Evolutionary conservation across 1,140 invertebrate genomes (phyloP), one percentile per base, ranked within the genome.

Genomic region (Monomorium pharaonis): DNA sequence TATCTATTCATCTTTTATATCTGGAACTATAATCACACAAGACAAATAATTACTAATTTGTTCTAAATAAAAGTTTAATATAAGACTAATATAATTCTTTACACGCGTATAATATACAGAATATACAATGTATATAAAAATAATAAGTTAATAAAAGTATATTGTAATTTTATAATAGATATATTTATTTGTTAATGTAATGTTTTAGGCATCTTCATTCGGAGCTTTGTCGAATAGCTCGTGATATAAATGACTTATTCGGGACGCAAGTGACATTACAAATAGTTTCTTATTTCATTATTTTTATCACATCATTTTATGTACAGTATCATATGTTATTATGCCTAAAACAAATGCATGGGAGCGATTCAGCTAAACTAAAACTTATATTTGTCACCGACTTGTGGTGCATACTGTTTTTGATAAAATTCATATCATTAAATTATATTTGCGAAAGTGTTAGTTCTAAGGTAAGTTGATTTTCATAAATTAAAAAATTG

Each of bases 161-260:
- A n/a, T n/a, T 63, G 7, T 63, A 63, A 37, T 37, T 63, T 63
- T 37, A 3, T 21, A 65, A 21, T 21, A 65, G 2, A 10, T 42
- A n/a, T 49, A 51, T 51, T 70, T 27, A 9, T 49, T 47, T 47
- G 24, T 14, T 67, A 37, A 37, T 37, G 33, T 72, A 72, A 70
- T 72, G 1, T 78, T 78, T 21, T 24, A 78, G 58, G 37, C 76
- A 78, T 30, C 42, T 78, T 44, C 58, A 78, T 49, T 51, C 16
- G 6, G 76, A 78, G 14, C 58, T 78, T n/a, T 78, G 76, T 54
- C 24, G 30, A 65, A 12, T 65, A 78, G 56, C 56, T 65, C 76
- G 76, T n/a, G 18, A 63, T 4, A 63, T 65, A 24, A 78, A 78
- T 7, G 16, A 30, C 4, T 78, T 78, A 7, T 78, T 65, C 6